A percentile compares a stretch with the other conserved stretches of the same genome.
Conservation (phyloP, 2,888 invertebrate species). For the Cephus spinipes region DNA sequence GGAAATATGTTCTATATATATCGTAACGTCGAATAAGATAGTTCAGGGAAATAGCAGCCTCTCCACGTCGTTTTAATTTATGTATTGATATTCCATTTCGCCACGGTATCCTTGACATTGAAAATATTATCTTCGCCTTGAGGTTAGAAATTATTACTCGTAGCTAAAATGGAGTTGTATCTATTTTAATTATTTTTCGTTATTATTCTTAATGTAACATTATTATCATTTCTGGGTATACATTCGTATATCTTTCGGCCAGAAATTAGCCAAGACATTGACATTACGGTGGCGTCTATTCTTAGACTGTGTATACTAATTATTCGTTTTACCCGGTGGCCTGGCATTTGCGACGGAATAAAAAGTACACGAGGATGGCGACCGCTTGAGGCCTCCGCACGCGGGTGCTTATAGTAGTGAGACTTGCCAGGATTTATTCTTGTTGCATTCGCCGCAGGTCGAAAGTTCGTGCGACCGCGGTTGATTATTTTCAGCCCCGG, state of each 20-base stretch:
- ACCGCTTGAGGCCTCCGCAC: constrained; percentile 21
- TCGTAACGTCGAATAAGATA: not conserved
- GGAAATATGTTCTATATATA: not conserved
- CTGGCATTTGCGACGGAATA: constrained; percentile 18
- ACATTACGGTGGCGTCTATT: constrained; percentile 22
- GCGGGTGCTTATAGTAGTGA: constrained; percentile 25
- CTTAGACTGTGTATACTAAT: constrained; percentile 15
- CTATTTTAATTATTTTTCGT: not conserved
- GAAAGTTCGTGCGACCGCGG: constrained; percentile 58
- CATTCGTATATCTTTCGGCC: not conserved
- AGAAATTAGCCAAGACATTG: constrained; percentile 19
- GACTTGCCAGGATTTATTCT: constrained; percentile 35
- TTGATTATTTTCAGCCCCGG: constrained; percentile 61
- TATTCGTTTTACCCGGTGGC: constrained; percentile 16
- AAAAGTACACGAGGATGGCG: constrained; percentile 17
- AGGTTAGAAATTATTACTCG: not conserved
- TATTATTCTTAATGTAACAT: not conserved
- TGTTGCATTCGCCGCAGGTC: constrained; percentile 59
- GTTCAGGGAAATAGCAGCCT: not conserved
- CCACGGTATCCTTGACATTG: not conserved
- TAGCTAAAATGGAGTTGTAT: not conserved
- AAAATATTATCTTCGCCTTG: not conserved
- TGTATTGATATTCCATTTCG: not conserved
- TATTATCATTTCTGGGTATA: not conserved
- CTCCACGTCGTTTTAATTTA: not conserved